Base-by-base conservation (phyloP, 2,113 vertebrate genomes). In the Cephalopholis sonnerati region DNA sequence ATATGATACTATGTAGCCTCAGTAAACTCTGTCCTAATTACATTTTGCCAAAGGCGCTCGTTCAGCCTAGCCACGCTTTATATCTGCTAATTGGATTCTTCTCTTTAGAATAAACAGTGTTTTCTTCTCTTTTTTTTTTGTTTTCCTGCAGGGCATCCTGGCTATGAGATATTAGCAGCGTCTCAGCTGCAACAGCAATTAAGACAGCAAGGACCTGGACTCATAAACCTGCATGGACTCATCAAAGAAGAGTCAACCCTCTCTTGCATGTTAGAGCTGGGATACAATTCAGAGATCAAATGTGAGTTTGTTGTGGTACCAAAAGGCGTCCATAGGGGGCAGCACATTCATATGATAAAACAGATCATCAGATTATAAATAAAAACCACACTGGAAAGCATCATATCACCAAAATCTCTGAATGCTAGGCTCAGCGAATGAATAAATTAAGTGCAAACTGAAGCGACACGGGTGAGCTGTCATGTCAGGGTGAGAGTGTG, bases 1-100 rank as follows among this genome's bases (percentile, higher is more conserved):
- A 84, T 79, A 84, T 79, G 78, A 84, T 82, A 78, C 53, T 68
- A 77, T 77, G 76, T 63, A 75, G 77, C 66, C 79, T 87, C 61
- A 65, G 74, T 84, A 63, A 91, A 87, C 73, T 72, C 51, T 81
- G 89, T 77, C 91, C 89, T 89, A 80, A 90, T 89, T 91, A 90
- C 77, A 79, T 78, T 86, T 85, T 11, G 67, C 90, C 83, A 50
- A 10, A 73, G 82, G 91, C 82, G 55, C 67, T 67, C 63, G 3
- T 82, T 90, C 64, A 85, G 65, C 78, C 78, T 4, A 62, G 80
- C 89, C 81, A 88, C 27, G 84, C 84, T 92, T 91, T 88, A 68
- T 77, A 81, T 76, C 83, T 72, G 69, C 81, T 90, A 92, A 91
- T 87, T 89, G 90, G 92, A 94, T 92, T 87, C 73, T 66, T 89